Conservation (phyloP, 2,888 invertebrate species). For the Scaptomyza flava region DNA sequence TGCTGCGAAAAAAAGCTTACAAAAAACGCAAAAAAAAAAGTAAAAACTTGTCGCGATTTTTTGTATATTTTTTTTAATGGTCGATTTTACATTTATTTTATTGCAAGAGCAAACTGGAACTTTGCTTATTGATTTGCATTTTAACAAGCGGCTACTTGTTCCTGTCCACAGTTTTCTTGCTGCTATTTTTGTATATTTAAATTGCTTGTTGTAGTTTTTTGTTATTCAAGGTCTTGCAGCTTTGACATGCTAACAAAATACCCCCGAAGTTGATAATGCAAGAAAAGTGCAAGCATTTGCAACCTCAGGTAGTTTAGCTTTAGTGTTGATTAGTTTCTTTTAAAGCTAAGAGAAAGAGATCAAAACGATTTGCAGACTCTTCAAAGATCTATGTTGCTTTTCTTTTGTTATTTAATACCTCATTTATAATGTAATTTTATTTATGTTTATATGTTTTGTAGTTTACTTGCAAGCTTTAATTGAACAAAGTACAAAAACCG, state of each 20-base stretch:
- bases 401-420: no score
- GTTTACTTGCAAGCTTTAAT: not conserved
- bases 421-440: not conserved
- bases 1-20: constrained; percentile 5
- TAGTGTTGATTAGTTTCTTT: not conserved
- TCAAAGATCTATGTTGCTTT: not conserved
- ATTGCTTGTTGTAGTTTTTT: constrained; percentile 51
- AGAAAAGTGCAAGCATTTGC: constrained; percentile 1
- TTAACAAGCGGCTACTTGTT: constrained; percentile 70
- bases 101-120: constrained; percentile 66
- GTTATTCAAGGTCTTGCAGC: constrained; percentile 45
- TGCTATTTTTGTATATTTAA: constrained; percentile 75
- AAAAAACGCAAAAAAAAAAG: constrained; percentile 1
- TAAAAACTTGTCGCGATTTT: constrained; percentile 45
- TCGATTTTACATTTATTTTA: constrained; percentile 74
- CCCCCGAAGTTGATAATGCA: not conserved
- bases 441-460: not conserved
- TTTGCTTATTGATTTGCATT: constrained; percentile 78
- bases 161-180: constrained; percentile 51
- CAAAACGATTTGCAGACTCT: not conserved
- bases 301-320: not conserved
- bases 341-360: not conserved
- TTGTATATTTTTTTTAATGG: constrained; percentile 58
- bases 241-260: constrained; percentile 30
- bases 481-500: constrained; percentile 13